Evolutionary conservation across 2,888 invertebrate genomes (phyloP), one percentile per base, ranked within the genome.

Genomic region (Cepaea hortensis): DNA sequence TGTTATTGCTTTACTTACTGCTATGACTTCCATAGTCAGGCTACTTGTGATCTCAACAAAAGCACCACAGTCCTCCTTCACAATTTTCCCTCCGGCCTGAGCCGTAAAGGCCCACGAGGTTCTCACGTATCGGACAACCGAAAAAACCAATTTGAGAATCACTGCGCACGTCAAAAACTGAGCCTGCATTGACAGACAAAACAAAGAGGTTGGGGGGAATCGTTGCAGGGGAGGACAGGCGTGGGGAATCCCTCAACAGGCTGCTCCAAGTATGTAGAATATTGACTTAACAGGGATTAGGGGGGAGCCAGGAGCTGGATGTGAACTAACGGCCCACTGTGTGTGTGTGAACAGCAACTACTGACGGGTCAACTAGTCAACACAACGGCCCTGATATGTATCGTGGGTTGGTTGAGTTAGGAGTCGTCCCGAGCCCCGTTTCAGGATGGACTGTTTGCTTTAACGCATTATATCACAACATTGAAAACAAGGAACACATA

Each of bases 251-350:
- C 3, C 35, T 55, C 55, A 15, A 20, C 73, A 73, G 46, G 15
- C 35, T 2, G 46, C 68, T 9, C 9, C 35, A 73, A 73, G 11
- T 73, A 68, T 20, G 73, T 13, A 15, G 73, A 13, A 9, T 73
- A 73, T 73, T 73, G 73, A 73, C 73, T 7, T 18, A 73, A 46
- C 11, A 68, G 46, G 73, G 73, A 73, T 73, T 73, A 73, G 73
- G 20, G 2, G 73, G 11, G 73, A 11, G 46, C 7, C 13, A 73
- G 35, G 4, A 15, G 73, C 46, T 73, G 35, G 46, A 15, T 73
- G 46, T 73, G 73, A 73, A 46, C 73, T 73, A 73, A 73, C 73
- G 73, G 46, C 46, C 7, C 35, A 13, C 55, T 55, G 55, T 9
- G 46, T 73, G 46, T 73, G 35, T 73, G 73, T 73, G 73, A 73